Base-by-base conservation (phyloP, 1,140 invertebrate species). In the Euborellia annulipes region DNA sequence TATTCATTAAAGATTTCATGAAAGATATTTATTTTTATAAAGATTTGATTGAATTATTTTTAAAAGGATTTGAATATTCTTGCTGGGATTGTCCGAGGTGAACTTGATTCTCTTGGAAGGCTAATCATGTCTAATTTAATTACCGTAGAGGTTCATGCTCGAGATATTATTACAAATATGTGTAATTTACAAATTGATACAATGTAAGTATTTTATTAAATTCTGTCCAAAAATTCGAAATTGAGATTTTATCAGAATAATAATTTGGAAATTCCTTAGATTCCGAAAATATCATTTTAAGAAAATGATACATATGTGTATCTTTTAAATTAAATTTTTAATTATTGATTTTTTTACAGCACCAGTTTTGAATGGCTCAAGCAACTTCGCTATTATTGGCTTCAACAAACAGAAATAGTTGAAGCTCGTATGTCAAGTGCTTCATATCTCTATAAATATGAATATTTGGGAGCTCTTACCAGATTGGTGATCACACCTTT, bases 381-480 rank as follows among this genome's bases (percentile, higher is more conserved):
- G 64, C 85, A 90, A 64, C 63, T 95, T 36, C 73, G 91, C 0
- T 94, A 93, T 57, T 94, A 93, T 59, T 93, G 88, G 87, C 71
- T 82, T 38, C 70, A 79, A 2, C 73, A 77, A 16, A 69, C 81
- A 0, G 79, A 85, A 61, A 76, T 78, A 58, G 85, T 83, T 49
- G 71, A 86, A 1, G 73, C 75, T 0, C 71, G 78, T 51, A 85
- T 85, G 80, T 80, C 81, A 1, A 82, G 74, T 49, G 73, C 79
- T 1, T 70, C 76, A 55, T 78, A 91, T 54, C 68, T 79, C 21
- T 95, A 94, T 57, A 87, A 85, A 4, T 93, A 91, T 58, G 91
- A 95, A 62, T 95, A 94, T 62, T 65, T 94, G 14, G 89, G 89
- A 2, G 88, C 88, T 41, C 76, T 76, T 43, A 76, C 78, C 55